These are phyloP conservation scores for Leptinotarsa undecemlineata DNA, from an alignment of 1,140 invertebrate species.

Conservation along the genomic window DNA sequence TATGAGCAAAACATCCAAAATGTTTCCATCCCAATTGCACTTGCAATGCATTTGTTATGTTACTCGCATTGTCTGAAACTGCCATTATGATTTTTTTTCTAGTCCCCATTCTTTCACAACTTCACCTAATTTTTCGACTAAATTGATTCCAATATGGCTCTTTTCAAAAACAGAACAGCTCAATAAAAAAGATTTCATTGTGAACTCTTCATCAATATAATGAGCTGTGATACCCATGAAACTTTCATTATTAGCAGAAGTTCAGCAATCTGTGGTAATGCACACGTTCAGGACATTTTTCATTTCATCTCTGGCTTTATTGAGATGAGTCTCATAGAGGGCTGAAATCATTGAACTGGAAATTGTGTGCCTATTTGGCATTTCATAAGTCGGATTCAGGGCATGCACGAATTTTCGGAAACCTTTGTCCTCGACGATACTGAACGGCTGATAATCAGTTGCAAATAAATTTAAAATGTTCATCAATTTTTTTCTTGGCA, in stretches of 20 bases:
- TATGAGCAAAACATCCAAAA: slow-evolving; percentile 46
- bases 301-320: background rate
- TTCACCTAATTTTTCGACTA: slow-evolving; percentile 30
- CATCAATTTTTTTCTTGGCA: slow-evolving; percentile 12
- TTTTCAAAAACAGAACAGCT: slow-evolving; percentile 28
- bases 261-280: slow-evolving; percentile 31
- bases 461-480: slow-evolving; percentile 34
- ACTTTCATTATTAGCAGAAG: slow-evolving; percentile 30
- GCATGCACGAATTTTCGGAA: slow-evolving; percentile 37
- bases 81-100: slow-evolving; percentile 40
- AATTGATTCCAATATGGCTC: slow-evolving; percentile 32
- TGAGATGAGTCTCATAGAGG: background rate
- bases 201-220: slow-evolving; percentile 33
- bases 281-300: background rate
- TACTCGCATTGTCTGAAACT: slow-evolving; percentile 32
- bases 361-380: slow-evolving; percentile 34
- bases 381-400: slow-evolving; percentile 36
- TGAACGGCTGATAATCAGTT: slow-evolving; percentile 40
- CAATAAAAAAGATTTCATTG: slow-evolving; percentile 31
- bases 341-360: slow-evolving; percentile 12
- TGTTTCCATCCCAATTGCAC: slow-evolving; percentile 35
- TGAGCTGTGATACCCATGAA: slow-evolving; percentile 35
- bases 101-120: slow-evolving; percentile 40
- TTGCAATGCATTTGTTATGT: too few species aligned
- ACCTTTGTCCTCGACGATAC: slow-evolving; percentile 39